Percentiles rank a stretch among this genome's conserved stretches.
phyloP scores from a whole-genome alignment of 2,797 vertebrate genomes.

The Catharus ustulatus region DNA sequence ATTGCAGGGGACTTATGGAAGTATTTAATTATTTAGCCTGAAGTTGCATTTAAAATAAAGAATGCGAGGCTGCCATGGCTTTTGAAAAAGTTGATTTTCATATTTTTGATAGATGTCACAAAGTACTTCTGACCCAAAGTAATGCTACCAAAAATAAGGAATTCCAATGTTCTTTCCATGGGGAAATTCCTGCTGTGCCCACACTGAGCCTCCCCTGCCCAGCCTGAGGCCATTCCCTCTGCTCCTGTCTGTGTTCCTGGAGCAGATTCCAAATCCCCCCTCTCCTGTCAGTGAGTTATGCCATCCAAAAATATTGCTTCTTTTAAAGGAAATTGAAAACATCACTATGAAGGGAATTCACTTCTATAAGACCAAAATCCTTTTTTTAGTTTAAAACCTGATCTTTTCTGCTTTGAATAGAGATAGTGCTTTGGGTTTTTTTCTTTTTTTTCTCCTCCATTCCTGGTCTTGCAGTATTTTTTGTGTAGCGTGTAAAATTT shows the following conservation, averaged over 20 bases:
- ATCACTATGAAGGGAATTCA: not conserved
- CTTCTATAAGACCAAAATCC: not conserved
- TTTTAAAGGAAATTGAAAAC: not conserved
- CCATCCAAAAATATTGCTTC: not conserved
- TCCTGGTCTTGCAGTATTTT: not conserved
- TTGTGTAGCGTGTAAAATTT: not conserved
- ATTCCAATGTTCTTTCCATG: not conserved
- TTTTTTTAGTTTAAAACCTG: not conserved
- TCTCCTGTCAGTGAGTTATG: not conserved
- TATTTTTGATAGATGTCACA: not conserved
- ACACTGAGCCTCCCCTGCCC: not conserved
- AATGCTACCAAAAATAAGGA: not conserved
- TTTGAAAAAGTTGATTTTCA: not conserved
- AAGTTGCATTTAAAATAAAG: not conserved
- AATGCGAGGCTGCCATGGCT: not conserved
- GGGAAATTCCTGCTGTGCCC: not conserved
- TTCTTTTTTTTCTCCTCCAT: not conserved
- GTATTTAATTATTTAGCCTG: not conserved
- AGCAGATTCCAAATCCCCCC: not conserved
- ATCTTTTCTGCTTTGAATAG: not conserved
- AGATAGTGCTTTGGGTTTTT: accelerated
- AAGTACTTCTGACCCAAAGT: not conserved
- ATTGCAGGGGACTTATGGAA: not conserved
- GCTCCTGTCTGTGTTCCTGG: not conserved
- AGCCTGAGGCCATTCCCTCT: not conserved